These are phyloP conservation scores for Spinibarbus caldwelli DNA, from an alignment of 2,797 vertebrate species.

Conservation along the genomic window DNA sequence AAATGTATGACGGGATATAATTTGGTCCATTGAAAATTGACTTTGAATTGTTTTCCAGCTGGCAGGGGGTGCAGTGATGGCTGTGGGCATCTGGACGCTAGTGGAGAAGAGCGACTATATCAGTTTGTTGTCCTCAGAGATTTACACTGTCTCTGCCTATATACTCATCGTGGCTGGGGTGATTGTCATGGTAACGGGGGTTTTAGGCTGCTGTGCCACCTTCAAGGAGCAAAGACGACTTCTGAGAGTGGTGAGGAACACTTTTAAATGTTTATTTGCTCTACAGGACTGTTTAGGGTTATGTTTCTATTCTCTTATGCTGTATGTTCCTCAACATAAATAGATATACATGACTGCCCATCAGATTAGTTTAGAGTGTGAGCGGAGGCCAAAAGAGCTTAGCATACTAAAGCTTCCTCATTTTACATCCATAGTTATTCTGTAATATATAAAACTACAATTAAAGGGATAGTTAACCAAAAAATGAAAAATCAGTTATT, in stretches of 20 bases:
- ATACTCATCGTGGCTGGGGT: slow-evolving; percentile 84
- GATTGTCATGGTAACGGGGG: slow-evolving; percentile 82
- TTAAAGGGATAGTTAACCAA: too few relatives aligned
- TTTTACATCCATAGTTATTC: too few relatives aligned
- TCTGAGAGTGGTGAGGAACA: slow-evolving; percentile 70
- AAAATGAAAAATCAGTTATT: too few relatives aligned
- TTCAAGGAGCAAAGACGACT: slow-evolving; percentile 82
- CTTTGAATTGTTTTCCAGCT: slow-evolving; percentile 75
- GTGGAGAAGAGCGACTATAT: slow-evolving; percentile 96
- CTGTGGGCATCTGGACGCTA: slow-evolving; percentile 92
- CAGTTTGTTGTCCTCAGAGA: slow-evolving; percentile 93
- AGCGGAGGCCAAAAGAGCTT: not conserved
- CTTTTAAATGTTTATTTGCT: slow-evolving; percentile 36
- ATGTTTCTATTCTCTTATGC: not conserved
- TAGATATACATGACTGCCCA: not conserved
- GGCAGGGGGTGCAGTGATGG: slow-evolving; percentile 93
- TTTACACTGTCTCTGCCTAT: slow-evolving; percentile 92
- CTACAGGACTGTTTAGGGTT: not conserved
- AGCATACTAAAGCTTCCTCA: too few relatives aligned
- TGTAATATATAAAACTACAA: too few relatives aligned
- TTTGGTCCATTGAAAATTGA: too few relatives aligned
- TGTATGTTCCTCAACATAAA: not conserved
- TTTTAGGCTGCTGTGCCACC: slow-evolving; percentile 84
- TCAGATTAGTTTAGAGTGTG: not conserved
- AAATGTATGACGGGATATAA: too few relatives aligned